These are phyloP conservation scores for Meleagris gallopavo DNA, from an alignment of 2,113 vertebrate genomes.

Conservation along the genomic window DNA sequence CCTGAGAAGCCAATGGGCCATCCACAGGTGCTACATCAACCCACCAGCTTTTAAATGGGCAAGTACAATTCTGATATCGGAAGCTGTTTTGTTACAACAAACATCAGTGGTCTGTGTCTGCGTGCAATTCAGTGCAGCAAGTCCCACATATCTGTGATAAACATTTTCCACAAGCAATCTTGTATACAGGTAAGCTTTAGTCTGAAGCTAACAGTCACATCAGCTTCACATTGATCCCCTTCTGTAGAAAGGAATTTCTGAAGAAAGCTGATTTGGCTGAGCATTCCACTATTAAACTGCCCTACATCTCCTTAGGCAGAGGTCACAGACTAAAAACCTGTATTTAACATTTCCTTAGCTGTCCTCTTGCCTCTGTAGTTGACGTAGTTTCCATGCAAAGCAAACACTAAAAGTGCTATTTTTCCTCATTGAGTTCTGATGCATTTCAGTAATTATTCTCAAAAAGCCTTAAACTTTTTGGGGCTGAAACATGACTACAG, in stretches of 20 bases:
- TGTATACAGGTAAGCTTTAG: not conserved
- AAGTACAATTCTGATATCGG: constrained; percentile 55
- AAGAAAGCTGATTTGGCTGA: not conserved
- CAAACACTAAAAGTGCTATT: not conserved
- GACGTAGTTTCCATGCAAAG: not conserved
- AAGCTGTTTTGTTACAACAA: not conserved
- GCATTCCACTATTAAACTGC: not conserved
- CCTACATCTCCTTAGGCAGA: not conserved
- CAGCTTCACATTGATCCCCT: not conserved
- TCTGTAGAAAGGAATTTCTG: not conserved
- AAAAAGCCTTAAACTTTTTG: not conserved
- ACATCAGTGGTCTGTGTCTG: not conserved
- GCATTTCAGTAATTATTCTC: not conserved
- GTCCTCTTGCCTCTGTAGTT: not conserved
- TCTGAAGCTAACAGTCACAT: not conserved
- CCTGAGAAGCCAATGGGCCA: constrained; percentile 6
- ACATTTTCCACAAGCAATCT: not conserved
- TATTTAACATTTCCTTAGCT: not conserved
- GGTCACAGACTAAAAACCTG: not conserved
- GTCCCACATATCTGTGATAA: not conserved
- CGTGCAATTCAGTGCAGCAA: not conserved
- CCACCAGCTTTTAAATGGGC: not conserved
- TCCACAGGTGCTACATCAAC: constrained; percentile 38
- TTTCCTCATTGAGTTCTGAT: not conserved
- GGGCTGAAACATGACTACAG: not conserved